Base-by-base conservation (phyloP, 2,797 vertebrate species). In the Sebastes diploproa region DNA sequence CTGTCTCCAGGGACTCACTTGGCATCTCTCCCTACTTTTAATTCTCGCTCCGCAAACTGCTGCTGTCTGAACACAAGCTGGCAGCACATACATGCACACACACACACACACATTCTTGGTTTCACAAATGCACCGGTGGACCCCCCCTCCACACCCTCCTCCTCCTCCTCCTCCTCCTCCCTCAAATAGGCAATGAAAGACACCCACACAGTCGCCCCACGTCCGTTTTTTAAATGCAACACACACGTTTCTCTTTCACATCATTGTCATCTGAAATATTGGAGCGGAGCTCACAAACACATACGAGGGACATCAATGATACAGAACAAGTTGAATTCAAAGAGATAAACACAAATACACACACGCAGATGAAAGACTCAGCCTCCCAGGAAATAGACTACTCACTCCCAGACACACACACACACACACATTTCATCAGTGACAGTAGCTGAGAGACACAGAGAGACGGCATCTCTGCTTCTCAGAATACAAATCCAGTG, bases 11-110 rank as follows among this genome's bases (percentile, higher is more conserved):
- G 92, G 95, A 95, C 91, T 88, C 87, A 91, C 92, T 95, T 95
- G 95, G 94, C 95, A 94, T 87, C 90, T 67, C 84, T 95, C 91
- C 93, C 91, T 89, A 90, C 88, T 94, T 94, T 94, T 94, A 91
- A 95, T 95, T 94, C 89, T 89, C 85, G 85, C 92, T 93, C 88
- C 81, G 77, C 94, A 94, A 94, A 94, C 93, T 92, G 91, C 92
- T 92, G 93, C 88, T 93, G 93, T 90, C 92, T 92, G 91, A 92
- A 86, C 86, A 82, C 94, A 94, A 92, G 91, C 93, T 94, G 92
- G 86, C 86, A 88, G 56, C 73, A 67, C 34, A 30, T 20, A 54
- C 81, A 69, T 30, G 2, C 74, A n/a, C 72, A 32, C 56, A 3
- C 77, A 38, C 59, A 58, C 25, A 64, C 32, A 34, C 32, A 34